Percentiles rank a stretch among this genome's conserved stretches.
These are phyloP conservation scores for Tragelaphus eurycerus DNA, from an alignment of 2,797 vertebrate species.

Conservation along the genomic window DNA sequence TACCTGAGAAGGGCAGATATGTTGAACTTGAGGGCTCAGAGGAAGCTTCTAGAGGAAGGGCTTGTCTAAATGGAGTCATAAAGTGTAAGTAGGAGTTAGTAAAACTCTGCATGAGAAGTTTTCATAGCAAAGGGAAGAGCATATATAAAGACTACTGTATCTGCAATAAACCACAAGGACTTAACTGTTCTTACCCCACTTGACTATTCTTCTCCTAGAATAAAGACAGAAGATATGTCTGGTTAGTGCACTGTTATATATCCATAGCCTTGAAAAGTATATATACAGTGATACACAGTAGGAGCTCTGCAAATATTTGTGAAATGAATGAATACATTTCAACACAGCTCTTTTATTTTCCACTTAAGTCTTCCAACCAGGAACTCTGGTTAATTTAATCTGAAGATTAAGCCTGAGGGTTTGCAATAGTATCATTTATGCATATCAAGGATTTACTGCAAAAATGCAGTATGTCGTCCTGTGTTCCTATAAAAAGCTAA, in stretches of 20 bases:
- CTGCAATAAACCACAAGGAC: background rate
- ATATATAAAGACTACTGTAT: background rate
- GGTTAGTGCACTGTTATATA: background rate
- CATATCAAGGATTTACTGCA: background rate
- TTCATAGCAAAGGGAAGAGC: background rate
- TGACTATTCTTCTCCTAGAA: background rate
- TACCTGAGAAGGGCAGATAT: background rate
- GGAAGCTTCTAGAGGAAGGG: background rate
- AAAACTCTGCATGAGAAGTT: background rate
- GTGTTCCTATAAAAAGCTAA: background rate
- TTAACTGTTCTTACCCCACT: background rate
- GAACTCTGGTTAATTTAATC: background rate
- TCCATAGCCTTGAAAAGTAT: background rate
- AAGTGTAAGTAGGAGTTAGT: background rate
- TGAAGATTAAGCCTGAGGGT: background rate
- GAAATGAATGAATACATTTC: background rate
- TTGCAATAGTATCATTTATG: background rate
- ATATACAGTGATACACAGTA: background rate
- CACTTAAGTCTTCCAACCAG: background rate
- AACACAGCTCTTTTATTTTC: slow-evolving; percentile 21
- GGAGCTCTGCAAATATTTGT: slow-evolving; percentile 11
- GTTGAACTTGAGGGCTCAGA: background rate
- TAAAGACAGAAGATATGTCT: background rate
- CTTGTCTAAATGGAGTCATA: background rate
- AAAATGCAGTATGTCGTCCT: background rate